Evolutionary conservation across 2,113 vertebrate genomes (phyloP).

Genomic region (Dascyllus trimaculatus): DNA sequence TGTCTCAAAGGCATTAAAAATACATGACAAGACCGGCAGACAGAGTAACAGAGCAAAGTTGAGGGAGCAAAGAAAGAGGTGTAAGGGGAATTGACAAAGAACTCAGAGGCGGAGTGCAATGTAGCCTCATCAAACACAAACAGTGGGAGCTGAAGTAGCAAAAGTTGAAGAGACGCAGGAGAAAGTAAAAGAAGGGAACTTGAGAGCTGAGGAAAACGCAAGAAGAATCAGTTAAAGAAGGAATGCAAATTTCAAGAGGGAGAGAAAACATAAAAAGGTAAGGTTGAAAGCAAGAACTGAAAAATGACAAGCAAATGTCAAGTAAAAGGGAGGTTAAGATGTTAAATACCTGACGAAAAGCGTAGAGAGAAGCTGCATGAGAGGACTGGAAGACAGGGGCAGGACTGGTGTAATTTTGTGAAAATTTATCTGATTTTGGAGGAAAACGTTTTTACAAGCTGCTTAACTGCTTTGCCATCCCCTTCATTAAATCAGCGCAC

Average conservation of each 20-base stretch:
- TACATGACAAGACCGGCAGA: conserved; percentile 71
- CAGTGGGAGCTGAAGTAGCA: neutral
- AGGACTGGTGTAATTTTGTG: neutral
- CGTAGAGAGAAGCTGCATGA: neutral
- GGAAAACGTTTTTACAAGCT: conserved; percentile 16
- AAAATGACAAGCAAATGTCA: conserved; percentile 3
- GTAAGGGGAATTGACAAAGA: conserved; percentile 47
- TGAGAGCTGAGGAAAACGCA: neutral
- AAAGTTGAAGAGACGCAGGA: neutral
- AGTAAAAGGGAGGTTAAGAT: neutral
- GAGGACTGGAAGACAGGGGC: neutral
- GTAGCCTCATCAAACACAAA: conserved; percentile 27
- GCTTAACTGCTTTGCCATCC: conserved; percentile 23
- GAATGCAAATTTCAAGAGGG: conserved; percentile 8
- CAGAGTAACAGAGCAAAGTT: conserved; percentile 52
- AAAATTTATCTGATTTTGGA: neutral
- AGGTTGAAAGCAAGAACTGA: neutral
- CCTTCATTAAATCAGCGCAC: conserved; percentile 31
- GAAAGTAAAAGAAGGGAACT: neutral
- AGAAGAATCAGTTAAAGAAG: neutral
- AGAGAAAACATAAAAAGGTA: neutral
- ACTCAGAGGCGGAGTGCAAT: conserved; percentile 18
- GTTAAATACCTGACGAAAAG: neutral
- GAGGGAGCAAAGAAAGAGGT: conserved; percentile 26
- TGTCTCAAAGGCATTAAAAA: conserved; percentile 71